These are phyloP conservation scores for Theodoxus fluviatilis DNA, from an alignment of 2,888 invertebrate genomes.

Conservation along the genomic window DNA sequence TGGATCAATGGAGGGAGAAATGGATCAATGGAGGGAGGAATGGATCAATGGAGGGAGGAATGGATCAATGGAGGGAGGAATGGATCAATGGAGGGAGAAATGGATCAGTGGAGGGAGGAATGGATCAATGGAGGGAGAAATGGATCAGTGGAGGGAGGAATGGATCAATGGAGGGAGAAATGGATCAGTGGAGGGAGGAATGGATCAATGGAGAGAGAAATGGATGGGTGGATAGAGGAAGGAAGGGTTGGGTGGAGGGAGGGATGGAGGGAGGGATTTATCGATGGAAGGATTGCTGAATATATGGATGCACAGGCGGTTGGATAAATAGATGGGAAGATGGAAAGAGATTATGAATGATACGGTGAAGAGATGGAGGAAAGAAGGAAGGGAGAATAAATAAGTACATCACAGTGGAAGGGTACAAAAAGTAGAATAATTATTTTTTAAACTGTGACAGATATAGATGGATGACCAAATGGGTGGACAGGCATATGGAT, in stretches of 20 bases:
- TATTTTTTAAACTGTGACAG: too few relatives aligned
- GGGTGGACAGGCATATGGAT: too few relatives aligned
- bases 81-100: neutral
- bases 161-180: neutral
- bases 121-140: neutral
- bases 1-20: neutral
- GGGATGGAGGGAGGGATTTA: neutral
- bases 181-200: neutral
- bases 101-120: neutral
- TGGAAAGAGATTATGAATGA: slow-evolving; percentile 12
- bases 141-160: neutral
- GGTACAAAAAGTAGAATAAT: too few relatives aligned
- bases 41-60: neutral
- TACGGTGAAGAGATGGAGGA: slow-evolving; percentile 23
- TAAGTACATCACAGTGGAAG: too few relatives aligned
- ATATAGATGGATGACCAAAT: too few relatives aligned
- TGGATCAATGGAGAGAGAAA: neutral
- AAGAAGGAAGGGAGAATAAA: neutral
- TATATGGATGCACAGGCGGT: neutral
- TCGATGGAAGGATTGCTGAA: neutral
- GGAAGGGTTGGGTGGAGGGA: slow-evolving; percentile 1
- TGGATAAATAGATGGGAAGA: neutral
- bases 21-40: neutral
- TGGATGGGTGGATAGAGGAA: neutral
- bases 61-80: neutral